These are phyloP conservation scores for Hypocryptadius cinnamomeus DNA, from an alignment of 2,113 vertebrate species.

Conservation along the genomic window DNA sequence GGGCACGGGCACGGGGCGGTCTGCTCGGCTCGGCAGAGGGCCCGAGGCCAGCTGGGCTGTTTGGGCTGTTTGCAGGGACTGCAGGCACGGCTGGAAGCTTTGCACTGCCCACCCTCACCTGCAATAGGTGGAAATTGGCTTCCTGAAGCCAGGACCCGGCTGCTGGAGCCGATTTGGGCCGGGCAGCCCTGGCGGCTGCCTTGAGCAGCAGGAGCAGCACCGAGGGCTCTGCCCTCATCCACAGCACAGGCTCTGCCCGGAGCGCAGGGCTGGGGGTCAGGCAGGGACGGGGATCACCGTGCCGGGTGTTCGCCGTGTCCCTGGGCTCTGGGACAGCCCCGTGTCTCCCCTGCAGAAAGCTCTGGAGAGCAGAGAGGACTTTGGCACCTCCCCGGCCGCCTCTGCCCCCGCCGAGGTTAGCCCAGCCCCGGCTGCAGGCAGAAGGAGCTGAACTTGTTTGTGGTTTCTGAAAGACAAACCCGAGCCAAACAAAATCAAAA, in stretches of 20 bases:
- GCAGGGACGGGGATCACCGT: not conserved
- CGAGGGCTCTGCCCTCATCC: not conserved
- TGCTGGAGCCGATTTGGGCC: not conserved
- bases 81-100: not conserved
- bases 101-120: not conserved
- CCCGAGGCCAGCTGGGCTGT: not conserved
- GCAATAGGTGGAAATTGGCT: not conserved
- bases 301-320: not conserved
- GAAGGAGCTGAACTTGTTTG: conserved; percentile 3
- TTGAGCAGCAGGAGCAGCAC: not conserved
- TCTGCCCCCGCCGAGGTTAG: not conserved
- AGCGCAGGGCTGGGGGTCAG: rapidly evolving
- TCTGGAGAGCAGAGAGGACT: not conserved
- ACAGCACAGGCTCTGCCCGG: rapidly evolving
- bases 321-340: too few relatives aligned
- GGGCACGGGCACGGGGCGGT: not conserved
- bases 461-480: not conserved
- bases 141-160: not conserved
- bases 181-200: not conserved
- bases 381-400: not conserved
- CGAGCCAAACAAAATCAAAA: not conserved
- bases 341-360: not conserved
- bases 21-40: not conserved
- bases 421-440: not conserved
- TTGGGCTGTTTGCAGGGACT: not conserved